Evolutionary conservation across 2,888 invertebrate genomes (phyloP), one percentile per base, ranked within the genome.

Genomic region (Charanyca ferruginea): DNA sequence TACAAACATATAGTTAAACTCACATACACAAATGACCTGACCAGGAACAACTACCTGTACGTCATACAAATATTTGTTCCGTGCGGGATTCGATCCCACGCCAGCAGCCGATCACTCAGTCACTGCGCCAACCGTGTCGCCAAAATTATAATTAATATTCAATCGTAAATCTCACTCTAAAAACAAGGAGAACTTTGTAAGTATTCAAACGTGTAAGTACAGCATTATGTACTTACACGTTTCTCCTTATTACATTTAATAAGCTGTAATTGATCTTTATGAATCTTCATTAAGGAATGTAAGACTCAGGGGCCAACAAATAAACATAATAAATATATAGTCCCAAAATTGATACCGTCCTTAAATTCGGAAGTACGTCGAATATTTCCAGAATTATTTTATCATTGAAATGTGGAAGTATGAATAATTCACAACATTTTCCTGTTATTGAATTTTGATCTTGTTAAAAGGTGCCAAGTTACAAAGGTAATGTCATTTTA

Each of bases 391-490:
- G 45, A 58, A 64, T 58, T 53, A 63, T 71, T n/a, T n/a, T 58
- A 66, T 60, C 49, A 79, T 49, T 66, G 58, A 59, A 72, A 76
- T 54, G 47, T 61, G 35, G 41, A 28, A 32, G 22, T 38, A 66
- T 77, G 66, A 80, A 77, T 76, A 28, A 80, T 80, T 80, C 58
- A 41, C 35, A 44, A 48, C 44, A 70, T 60, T 77, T 71, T 64
- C 67, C 20, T 66, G 23, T 38, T 64, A 77, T 64, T 62, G 55
- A 80, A 53, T 62, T 77, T 64, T 64, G 4, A 58, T 62, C 41
- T 62, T 61, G 20, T 35, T n/a, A 48, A 58, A 55, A 47, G 45
- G 60, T 32, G 20, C 32, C 38, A 45, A 47, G 44, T 59, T 22
- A 41, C 25, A 71, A 58, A 58, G 57, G 53, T 63, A 72, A 73